Percentiles rank a stretch among this genome's conserved stretches.
These are phyloP conservation scores for Neodiprion lecontei DNA, from an alignment of 1,140 invertebrate genomes.

Conservation along the genomic window DNA sequence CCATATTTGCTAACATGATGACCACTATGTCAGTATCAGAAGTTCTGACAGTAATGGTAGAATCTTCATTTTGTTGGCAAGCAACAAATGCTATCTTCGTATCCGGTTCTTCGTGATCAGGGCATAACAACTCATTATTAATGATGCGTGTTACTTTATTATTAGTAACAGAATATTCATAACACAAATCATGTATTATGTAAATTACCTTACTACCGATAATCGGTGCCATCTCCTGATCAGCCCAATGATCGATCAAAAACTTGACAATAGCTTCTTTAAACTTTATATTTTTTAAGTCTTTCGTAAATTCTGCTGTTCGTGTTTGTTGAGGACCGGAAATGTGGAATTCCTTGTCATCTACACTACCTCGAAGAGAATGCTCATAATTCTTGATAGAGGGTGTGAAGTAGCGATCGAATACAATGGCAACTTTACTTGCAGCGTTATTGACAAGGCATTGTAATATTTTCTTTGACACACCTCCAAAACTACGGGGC, in stretches of 20 bases:
- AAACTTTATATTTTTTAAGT: slow-evolving; percentile 41
- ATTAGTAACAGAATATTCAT: slow-evolving; percentile 30
- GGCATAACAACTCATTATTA: slow-evolving; percentile 35
- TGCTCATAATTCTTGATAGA: slow-evolving; percentile 30
- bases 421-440: slow-evolving; percentile 17
- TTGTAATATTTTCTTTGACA: slow-evolving; percentile 23
- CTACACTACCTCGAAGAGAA: slow-evolving; percentile 23
- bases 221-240: slow-evolving; percentile 31
- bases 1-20: slow-evolving; percentile 33
- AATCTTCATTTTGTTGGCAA: slow-evolving; percentile 29
- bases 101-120: slow-evolving; percentile 23
- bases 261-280: slow-evolving; percentile 40
- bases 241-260: slow-evolving; percentile 37
- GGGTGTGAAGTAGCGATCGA: slow-evolving; percentile 23
- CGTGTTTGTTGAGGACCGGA: slow-evolving; percentile 25
- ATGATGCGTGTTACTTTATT: slow-evolving; percentile 29
- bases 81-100: slow-evolving; percentile 29
- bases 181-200: slow-evolving; percentile 35
- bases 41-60: slow-evolving; percentile 28
- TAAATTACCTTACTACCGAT: slow-evolving; percentile 39
- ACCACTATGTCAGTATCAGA: slow-evolving; percentile 37
- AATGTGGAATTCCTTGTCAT: slow-evolving; percentile 22
- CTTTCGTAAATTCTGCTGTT: slow-evolving; percentile 28
- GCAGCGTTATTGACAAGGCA: not conserved
- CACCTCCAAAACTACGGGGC: not conserved